Percentiles rank a stretch among this genome's conserved stretches.
These are phyloP conservation scores for Bombylius discolor DNA, from an alignment of 2,888 invertebrate genomes.

Conservation along the genomic window DNA sequence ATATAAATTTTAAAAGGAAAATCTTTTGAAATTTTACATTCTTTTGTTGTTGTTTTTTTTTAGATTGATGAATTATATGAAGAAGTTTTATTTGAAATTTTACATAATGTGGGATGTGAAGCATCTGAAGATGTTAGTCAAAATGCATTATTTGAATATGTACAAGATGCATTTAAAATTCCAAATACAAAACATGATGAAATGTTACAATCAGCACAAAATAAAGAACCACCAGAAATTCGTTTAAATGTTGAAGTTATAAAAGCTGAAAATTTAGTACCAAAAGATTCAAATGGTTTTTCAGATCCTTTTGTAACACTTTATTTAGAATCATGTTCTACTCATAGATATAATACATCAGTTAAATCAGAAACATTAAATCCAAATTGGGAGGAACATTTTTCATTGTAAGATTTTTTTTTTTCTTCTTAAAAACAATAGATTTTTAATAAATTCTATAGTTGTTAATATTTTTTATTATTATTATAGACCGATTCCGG, in stretches of 20 bases:
- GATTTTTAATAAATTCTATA: conserved; percentile 8
- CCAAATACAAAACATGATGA: conserved; percentile 60
- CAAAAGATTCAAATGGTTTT: conserved; percentile 83
- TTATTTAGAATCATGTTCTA: conserved; percentile 62
- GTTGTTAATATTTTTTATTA: conserved; percentile 16
- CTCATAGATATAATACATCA: conserved; percentile 75
- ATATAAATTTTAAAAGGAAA: too few relatives aligned
- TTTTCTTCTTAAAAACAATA: neutral
- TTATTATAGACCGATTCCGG: conserved; percentile 52
- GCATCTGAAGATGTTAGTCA: conserved; percentile 56
- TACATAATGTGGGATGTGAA: conserved; percentile 74
- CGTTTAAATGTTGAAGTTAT: conserved; percentile 74
- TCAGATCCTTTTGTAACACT: conserved; percentile 97
- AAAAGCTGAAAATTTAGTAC: conserved; percentile 70
- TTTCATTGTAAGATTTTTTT: conserved; percentile 66
- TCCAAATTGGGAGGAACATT: conserved; percentile 95
- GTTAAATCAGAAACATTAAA: conserved; percentile 82
- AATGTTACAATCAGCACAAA: conserved; percentile 55
- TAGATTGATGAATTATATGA: conserved; percentile 79
- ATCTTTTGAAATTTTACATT: neutral
- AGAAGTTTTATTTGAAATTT: conserved; percentile 68
- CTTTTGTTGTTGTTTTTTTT: neutral
- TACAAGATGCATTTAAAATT: conserved; percentile 65
- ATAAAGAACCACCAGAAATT: conserved; percentile 72
- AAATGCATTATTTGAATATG: conserved; percentile 55